Percentiles rank a stretch among this genome's conserved stretches.
phyloP scores from a whole-genome alignment of 2,113 vertebrate genomes.

The Ramphastos sulfuratus region DNA sequence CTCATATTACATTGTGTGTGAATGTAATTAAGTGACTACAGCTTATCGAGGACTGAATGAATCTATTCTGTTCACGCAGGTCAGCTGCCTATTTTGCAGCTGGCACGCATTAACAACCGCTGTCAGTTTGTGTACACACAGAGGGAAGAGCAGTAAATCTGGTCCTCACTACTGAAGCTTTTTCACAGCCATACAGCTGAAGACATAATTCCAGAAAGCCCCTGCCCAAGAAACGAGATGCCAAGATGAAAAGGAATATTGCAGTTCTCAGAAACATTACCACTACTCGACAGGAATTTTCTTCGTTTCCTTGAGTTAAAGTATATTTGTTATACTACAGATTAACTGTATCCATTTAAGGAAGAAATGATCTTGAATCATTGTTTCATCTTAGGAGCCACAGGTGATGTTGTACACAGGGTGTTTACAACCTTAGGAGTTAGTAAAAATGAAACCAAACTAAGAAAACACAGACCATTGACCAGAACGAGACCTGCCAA shows the following conservation, averaged over 20 bases:
- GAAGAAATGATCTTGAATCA: constrained; percentile 49
- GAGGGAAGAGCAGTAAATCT: not conserved
- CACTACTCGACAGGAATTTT: not conserved
- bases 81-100: not conserved
- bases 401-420: constrained; percentile 63
- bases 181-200: not conserved
- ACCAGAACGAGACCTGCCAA: constrained; percentile 53
- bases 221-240: not conserved
- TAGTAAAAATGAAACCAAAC: constrained; percentile 63
- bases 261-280: constrained; percentile 21
- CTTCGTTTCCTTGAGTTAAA: constrained; percentile 21
- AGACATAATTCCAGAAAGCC: not conserved
- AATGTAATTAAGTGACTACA: no score
- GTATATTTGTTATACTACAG: constrained; percentile 49
- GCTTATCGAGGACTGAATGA: not conserved
- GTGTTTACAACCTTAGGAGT: constrained; percentile 63
- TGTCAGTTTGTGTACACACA: not conserved
- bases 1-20: not conserved
- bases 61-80: accelerated
- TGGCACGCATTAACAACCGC: not conserved
- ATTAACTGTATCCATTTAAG: constrained; percentile 57
- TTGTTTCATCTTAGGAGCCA: constrained; percentile 63
- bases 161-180: not conserved
- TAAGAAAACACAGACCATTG: constrained; percentile 38
- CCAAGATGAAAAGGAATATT: not conserved